Base-by-base conservation (phyloP, 2,888 invertebrate genomes). In the Cheilosia vernalis region DNA sequence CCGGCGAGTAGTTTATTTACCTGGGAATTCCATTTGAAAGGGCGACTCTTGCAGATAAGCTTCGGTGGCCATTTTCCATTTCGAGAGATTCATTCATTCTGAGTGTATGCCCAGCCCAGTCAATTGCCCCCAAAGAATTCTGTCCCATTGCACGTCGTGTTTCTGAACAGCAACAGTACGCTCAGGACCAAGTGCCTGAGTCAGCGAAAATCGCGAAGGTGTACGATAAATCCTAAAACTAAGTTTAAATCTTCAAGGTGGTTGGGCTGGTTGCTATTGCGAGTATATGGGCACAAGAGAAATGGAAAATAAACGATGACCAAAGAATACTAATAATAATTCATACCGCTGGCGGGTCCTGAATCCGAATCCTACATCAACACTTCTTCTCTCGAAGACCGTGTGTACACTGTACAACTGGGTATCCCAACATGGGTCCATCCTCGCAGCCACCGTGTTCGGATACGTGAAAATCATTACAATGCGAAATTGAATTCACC, bases 381-480 rank as follows among this genome's bases (percentile, higher is more conserved):
- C 85, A 72, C 81, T 76, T 85, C 81, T 76, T 80, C 40, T 15
- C 42, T 74, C 44, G 66, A 66, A 77, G 55, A 72, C 53, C 37
- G 66, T 67, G 44, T 64, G 24, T 37, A 42, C 30, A 47, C 37
- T 64, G 24, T 37, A 42, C 30, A 47, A 51, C 19, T 17, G 24
- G 24, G n/a, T n/a, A 30, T 47, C 37, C 42, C 73, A 55, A 67
- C 61, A 81, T 13, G 19, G 78, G 60, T 73, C 56, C 60, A 51
- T 61, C 24, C 53, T 55, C 37, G 30, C 21, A 7, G 60, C 19
- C 49, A 42, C 21, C 33, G 66, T 49, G 51, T 44, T 51, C 30
- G 56, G 72, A 56, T 85, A 85, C 85, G 85, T 85, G 85, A 72
- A 85, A 85, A 81, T 77, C 85, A 85, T 85, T 81, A 67, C 76